Percentiles rank a stretch among this genome's conserved stretches.
These are phyloP conservation scores for Drosophila azteca DNA, from an alignment of 1,140 invertebrate species.

Conservation along the genomic window DNA sequence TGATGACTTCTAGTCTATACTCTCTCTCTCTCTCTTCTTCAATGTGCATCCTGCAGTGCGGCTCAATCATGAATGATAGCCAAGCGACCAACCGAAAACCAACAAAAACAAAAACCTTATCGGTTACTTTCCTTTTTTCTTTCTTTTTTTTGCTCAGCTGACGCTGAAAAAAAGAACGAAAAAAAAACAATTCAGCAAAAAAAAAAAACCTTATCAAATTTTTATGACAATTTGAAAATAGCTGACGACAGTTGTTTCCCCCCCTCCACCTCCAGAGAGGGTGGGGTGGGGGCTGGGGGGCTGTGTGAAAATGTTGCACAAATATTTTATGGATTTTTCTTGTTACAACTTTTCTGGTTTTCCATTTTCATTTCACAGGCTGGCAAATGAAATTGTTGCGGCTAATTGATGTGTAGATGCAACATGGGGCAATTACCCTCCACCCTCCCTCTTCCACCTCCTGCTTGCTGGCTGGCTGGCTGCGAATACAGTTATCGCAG, in stretches of 20 bases:
- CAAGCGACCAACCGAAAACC: slow-evolving; percentile 6
- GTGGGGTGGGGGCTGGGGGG: background rate
- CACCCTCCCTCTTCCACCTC: background rate
- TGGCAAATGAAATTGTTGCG: slow-evolving; percentile 69
- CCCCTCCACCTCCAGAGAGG: background rate
- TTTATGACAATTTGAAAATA: slow-evolving; percentile 74
- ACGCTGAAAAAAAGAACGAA: too few relatives aligned
- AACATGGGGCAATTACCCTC: slow-evolving; percentile 56
- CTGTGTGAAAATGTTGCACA: slow-evolving; percentile 52
- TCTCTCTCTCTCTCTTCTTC: too few relatives aligned
- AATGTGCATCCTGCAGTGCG: background rate
- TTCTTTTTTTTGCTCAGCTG: slow-evolving; percentile 19
- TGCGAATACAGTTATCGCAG: slow-evolving; percentile 48
- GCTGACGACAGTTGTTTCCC: slow-evolving; percentile 66
- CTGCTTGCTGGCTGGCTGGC: too few relatives aligned
- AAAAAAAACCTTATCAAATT: slow-evolving; percentile 74
- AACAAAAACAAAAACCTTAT: background rate
- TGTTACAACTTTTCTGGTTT: slow-evolving; percentile 45
- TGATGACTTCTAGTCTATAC: too few relatives aligned
- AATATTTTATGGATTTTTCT: slow-evolving; percentile 76
- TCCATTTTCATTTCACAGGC: slow-evolving; percentile 49
- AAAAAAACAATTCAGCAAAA: slow-evolving; percentile 42
- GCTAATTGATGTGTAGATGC: slow-evolving; percentile 74
- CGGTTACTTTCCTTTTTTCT: slow-evolving; percentile 14
- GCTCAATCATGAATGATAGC: slow-evolving; percentile 27